Conservation (phyloP, 2,888 invertebrate genomes). For the Xylophagus ater region DNA sequence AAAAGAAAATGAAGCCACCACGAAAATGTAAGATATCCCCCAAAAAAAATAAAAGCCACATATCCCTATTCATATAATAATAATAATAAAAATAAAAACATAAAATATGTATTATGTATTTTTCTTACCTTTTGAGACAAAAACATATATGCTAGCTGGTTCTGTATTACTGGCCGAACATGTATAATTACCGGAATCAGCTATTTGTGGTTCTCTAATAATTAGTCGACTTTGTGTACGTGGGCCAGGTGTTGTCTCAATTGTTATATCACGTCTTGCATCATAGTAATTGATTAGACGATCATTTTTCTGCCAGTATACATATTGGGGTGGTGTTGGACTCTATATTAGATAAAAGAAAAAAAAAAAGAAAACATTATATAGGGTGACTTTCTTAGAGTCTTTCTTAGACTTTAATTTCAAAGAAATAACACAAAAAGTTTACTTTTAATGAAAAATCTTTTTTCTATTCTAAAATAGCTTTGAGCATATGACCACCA, state of each 20-base stretch:
- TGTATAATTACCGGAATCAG: constrained; percentile 84
- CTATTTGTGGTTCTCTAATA: constrained; percentile 69
- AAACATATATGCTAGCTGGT: constrained; percentile 79
- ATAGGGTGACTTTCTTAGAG: no score
- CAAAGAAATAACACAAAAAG: no score
- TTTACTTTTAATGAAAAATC: no score
- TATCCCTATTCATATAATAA: not conserved
- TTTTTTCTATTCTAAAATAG: no score
- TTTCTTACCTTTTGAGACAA: constrained; percentile 75
- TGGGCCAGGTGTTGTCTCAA: constrained; percentile 73
- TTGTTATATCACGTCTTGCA: constrained; percentile 66
- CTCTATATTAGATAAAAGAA: no score
- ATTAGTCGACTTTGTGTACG: constrained; percentile 76
- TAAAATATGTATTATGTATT: not conserved
- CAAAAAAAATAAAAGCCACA: not conserved
- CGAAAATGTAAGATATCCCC: not conserved
- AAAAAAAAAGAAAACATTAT: no score
- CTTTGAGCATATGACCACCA: no score
- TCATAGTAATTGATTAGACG: constrained; percentile 90
- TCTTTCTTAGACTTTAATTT: no score
- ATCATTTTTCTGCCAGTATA: constrained; percentile 92
- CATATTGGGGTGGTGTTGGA: constrained; percentile 85
- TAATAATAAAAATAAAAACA: not conserved
- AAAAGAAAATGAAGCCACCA: not conserved
- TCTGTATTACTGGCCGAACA: constrained; percentile 84